phyloP scores from a whole-genome alignment of 2,113 vertebrate species.

The Anser brachyrhynchus region DNA sequence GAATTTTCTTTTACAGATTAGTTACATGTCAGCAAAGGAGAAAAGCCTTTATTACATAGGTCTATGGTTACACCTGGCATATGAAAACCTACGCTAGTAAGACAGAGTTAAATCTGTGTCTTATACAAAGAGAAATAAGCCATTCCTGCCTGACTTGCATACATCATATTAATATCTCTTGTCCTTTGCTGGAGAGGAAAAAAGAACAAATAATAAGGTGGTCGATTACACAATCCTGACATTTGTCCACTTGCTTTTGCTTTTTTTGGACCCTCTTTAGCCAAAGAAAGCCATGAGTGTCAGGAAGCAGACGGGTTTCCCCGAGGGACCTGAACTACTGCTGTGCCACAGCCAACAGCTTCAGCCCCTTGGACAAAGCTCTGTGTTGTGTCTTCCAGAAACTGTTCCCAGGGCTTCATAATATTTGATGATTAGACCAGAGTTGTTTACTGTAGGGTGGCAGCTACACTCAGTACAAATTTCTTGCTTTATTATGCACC shows the following conservation, averaged over 20 bases:
- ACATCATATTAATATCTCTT: not conserved
- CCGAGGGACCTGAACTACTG: not conserved
- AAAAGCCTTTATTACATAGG: not conserved
- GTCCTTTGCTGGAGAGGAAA: not conserved
- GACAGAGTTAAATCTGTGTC: not conserved
- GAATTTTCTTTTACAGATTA: not conserved
- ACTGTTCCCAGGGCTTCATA: constrained; percentile 59
- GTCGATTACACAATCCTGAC: constrained; percentile 31
- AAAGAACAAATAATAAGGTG: constrained; percentile 8
- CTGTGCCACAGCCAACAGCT: not conserved
- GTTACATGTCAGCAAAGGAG: not conserved
- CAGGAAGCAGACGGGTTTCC: not conserved
- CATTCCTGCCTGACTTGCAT: not conserved
- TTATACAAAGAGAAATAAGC: not conserved
- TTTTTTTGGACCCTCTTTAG: constrained; percentile 22
- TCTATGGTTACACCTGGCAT: not conserved
- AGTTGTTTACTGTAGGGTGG: constrained; percentile 46
- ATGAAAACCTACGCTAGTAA: not conserved
- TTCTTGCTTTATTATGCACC: constrained; percentile 27
- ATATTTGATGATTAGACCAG: constrained; percentile 44
- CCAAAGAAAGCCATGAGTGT: not conserved
- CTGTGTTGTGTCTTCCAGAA: constrained; percentile 48
- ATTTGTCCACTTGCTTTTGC: constrained; percentile 19
- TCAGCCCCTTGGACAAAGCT: constrained; percentile 36
- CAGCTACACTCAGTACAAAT: constrained; percentile 14